Percentiles rank a stretch among this genome's conserved stretches.
phyloP scores from a whole-genome alignment of 2,113 vertebrate genomes.

The Atherinomorus stipes region DNA sequence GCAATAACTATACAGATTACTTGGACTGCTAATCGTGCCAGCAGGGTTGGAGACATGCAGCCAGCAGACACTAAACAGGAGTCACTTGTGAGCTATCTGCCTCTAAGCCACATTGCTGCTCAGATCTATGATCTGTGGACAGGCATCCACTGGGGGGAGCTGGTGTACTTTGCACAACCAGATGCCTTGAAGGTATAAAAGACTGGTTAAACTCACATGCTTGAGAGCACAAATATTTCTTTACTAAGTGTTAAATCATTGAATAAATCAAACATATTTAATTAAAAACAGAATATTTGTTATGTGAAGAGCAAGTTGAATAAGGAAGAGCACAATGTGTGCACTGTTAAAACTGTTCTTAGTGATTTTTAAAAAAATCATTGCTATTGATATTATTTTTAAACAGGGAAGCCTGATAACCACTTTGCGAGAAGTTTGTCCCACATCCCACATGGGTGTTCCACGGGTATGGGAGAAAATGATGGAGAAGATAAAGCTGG shows the following conservation, averaged over 20 bases:
- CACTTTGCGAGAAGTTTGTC: slow-evolving; percentile 86
- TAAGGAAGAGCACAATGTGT: too few species aligned
- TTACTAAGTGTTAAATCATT: background rate
- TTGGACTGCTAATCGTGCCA: slow-evolving; percentile 87
- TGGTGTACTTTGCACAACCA: slow-evolving; percentile 90
- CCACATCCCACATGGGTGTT: slow-evolving; percentile 90
- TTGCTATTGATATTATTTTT: too few species aligned
- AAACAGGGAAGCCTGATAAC: slow-evolving; percentile 85
- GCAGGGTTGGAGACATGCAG: slow-evolving; percentile 84
- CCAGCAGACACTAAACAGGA: slow-evolving; percentile 88
- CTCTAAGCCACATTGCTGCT: slow-evolving; percentile 91
- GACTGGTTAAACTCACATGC: background rate
- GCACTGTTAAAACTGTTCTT: too few species aligned
- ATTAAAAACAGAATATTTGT: background rate
- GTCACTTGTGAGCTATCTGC: slow-evolving; percentile 89
- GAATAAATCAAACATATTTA: background rate
- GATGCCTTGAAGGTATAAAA: slow-evolving; percentile 91
- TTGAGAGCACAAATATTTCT: background rate
- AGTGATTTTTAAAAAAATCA: background rate
- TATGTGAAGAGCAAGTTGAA: background rate
- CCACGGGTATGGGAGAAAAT: slow-evolving; percentile 94
- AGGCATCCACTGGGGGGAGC: slow-evolving; percentile 89
- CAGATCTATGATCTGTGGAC: slow-evolving; percentile 93
- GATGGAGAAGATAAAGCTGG: slow-evolving; percentile 90
- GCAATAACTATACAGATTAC: slow-evolving; percentile 83